Evolutionary conservation across 2,888 invertebrate genomes (phyloP).

Genomic region (Anoplius nigerrimus): DNA sequence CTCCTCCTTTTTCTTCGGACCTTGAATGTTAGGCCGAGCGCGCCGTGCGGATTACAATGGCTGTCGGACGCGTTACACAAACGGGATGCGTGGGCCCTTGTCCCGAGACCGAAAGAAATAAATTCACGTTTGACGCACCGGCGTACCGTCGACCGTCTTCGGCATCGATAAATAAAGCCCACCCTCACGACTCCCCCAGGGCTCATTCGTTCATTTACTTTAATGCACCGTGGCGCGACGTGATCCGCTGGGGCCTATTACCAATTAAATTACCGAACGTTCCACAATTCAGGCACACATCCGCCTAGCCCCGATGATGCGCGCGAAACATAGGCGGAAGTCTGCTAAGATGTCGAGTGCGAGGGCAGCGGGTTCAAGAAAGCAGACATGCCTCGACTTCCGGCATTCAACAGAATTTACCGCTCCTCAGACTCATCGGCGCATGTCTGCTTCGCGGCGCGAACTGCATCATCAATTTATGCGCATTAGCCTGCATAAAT

Average conservation of each 20-base stretch:
- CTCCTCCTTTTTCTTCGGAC: no score
- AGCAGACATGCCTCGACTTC: no score
- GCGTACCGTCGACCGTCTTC: constrained; percentile 21
- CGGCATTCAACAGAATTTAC: no score
- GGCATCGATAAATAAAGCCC: constrained; percentile 55
- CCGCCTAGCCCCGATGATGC: background rate
- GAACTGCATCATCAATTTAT: no score
- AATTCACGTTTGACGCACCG: constrained; percentile 5
- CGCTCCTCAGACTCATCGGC: no score
- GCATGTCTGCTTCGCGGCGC: no score
- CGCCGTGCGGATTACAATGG: no score
- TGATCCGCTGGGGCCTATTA: constrained; percentile 47
- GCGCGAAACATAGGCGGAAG: background rate
- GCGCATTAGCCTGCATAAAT: no score
- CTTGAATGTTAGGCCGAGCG: no score
- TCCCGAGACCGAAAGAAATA: constrained; percentile 7
- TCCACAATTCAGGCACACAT: constrained; percentile 15
- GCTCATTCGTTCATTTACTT: constrained; percentile 61
- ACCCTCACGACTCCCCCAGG: constrained; percentile 47
- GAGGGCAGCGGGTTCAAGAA: background rate
- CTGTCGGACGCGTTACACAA: no score
- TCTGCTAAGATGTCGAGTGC: constrained; percentile 1
- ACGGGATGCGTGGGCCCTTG: no score
- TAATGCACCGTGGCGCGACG: constrained; percentile 50
- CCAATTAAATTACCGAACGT: constrained; percentile 57